phyloP scores from a whole-genome alignment of 2,888 invertebrate genomes.

The Ditylenchus weischeri region DNA sequence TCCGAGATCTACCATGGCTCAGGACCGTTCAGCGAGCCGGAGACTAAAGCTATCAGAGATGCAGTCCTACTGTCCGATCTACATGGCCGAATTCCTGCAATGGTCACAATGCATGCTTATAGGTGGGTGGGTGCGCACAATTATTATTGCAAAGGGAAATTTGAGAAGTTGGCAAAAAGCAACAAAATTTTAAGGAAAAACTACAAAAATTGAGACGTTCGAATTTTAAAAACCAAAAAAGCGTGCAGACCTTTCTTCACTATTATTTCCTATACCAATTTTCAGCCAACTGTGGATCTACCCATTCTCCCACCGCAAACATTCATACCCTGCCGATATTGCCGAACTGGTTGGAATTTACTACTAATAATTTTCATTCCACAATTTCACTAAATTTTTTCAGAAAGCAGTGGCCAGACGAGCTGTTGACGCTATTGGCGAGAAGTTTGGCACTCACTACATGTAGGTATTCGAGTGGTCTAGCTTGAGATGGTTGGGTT shows the following conservation, averaged over 20 bases:
- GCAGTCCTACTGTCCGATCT: slow-evolving; percentile 43
- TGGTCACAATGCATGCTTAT: slow-evolving; percentile 55
- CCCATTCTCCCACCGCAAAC: slow-evolving; percentile 53
- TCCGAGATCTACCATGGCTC: slow-evolving; percentile 56
- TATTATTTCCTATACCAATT: too few relatives aligned
- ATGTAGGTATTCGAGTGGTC: neutral
- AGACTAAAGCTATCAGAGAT: slow-evolving; percentile 47
- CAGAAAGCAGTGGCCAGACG: slow-evolving; percentile 52
- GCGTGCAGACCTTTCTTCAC: too few relatives aligned
- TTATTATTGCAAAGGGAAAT: neutral
- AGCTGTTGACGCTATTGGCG: slow-evolving; percentile 49
- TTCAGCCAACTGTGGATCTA: slow-evolving; percentile 54
- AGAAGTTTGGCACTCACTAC: slow-evolving; percentile 55
- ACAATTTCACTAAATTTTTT: slow-evolving; percentile 15
- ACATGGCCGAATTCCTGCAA: slow-evolving; percentile 46
- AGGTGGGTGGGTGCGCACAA: neutral
- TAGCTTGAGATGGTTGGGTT: neutral
- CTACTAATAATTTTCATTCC: neutral
- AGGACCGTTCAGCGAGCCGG: slow-evolving; percentile 56
- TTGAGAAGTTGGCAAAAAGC: neutral
- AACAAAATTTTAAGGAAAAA: too few relatives aligned
- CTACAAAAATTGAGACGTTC: too few relatives aligned
- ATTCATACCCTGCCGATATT: slow-evolving; percentile 52
- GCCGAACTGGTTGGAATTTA: slow-evolving; percentile 46
- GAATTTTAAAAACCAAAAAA: too few relatives aligned